Evolutionary conservation across 2,888 invertebrate species (phyloP).

Genomic region (Galerucella nymphaeae): DNA sequence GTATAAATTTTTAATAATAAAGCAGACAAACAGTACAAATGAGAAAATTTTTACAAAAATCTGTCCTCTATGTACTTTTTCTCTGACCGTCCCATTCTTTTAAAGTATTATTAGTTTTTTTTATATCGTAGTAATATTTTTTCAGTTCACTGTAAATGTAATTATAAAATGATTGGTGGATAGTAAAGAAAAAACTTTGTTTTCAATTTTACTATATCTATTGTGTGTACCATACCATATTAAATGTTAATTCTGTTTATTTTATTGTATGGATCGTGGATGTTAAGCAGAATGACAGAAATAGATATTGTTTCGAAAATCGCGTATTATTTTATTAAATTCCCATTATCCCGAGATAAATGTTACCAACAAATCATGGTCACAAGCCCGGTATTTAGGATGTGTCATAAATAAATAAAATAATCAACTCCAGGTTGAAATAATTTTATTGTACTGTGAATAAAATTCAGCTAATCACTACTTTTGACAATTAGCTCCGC

Average conservation of each 20-base stretch:
- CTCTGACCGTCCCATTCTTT: not conserved
- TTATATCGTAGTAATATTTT: constrained; percentile 7
- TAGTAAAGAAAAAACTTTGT: constrained; percentile 8
- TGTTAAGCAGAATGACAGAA: constrained; percentile 52
- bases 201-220: constrained; percentile 15
- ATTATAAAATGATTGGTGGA: constrained; percentile 5
- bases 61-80: too few relatives aligned
- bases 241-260: constrained; percentile 40
- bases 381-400: too few relatives aligned
- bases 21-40: not conserved
- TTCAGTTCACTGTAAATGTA: constrained; percentile 8
- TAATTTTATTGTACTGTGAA: too few relatives aligned
- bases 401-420: too few relatives aligned
- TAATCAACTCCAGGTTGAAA: too few relatives aligned
- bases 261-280: constrained; percentile 47
- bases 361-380: too few relatives aligned
- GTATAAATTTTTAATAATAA: not conserved
- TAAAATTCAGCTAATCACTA: too few relatives aligned
- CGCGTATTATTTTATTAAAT: constrained; percentile 7
- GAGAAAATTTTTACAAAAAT: not conserved
- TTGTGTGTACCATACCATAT: constrained; percentile 31
- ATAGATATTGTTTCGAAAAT: constrained; percentile 53
- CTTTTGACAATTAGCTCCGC: not conserved
- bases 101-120: constrained; percentile 3
- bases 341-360: not conserved